Evolutionary conservation across 2,797 vertebrate species (phyloP).

Genomic region (Coccyzus lansbergi): DNA sequence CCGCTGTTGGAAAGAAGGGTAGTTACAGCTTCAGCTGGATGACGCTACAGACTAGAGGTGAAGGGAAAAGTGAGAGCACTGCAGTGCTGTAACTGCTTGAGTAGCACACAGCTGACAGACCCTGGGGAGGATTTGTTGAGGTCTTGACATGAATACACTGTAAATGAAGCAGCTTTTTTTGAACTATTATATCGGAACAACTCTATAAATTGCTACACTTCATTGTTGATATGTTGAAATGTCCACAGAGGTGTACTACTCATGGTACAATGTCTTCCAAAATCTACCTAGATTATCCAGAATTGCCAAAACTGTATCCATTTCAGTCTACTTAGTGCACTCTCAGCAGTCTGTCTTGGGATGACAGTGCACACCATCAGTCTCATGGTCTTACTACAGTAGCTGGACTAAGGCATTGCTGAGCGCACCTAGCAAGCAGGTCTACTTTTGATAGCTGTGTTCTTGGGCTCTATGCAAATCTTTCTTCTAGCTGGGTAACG

Average conservation of each 20-base stretch:
- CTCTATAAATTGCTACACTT: background rate
- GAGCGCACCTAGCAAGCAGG: background rate
- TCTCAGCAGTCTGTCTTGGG: background rate
- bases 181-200: background rate
- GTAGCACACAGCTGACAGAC: background rate
- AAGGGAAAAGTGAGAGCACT: background rate
- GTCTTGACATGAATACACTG: background rate
- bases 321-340: background rate
- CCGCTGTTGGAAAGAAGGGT: background rate
- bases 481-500: background rate
- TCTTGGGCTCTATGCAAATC: background rate
- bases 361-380: background rate
- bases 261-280: background rate
- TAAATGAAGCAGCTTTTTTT: background rate
- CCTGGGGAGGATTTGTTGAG: background rate
- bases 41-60: background rate
- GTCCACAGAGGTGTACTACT: background rate
- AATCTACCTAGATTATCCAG: background rate
- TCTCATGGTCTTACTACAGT: background rate
- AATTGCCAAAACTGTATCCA: background rate
- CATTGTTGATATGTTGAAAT: background rate
- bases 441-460: background rate
- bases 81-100: accelerated
- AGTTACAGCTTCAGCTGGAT: background rate
- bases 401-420: background rate